These are phyloP conservation scores for Aplidium turbinatum DNA, from an alignment of 23 tunicate species.

Conservation along the genomic window DNA sequence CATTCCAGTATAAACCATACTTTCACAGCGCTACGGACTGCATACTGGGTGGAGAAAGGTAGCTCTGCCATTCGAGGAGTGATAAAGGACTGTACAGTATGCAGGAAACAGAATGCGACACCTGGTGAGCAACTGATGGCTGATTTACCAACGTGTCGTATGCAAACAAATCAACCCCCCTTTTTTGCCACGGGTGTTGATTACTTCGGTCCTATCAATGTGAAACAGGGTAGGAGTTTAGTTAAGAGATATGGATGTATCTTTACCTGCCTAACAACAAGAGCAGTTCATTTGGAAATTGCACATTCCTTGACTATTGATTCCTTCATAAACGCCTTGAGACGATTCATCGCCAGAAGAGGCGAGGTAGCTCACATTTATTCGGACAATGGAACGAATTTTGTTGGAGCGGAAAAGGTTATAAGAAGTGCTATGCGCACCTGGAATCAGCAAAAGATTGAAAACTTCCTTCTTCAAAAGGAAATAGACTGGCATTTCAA, in stretches of 20 bases:
- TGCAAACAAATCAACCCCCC: background rate
- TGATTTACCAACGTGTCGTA: background rate
- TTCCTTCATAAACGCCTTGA: background rate
- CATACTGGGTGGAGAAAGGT: background rate
- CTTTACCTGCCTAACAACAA: slow-evolving; percentile 1
- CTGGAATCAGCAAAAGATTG: background rate
- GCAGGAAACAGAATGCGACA: background rate
- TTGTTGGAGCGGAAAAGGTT: slow-evolving; percentile 3
- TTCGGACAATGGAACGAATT: background rate
- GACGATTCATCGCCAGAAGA: background rate
- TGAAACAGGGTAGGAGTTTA: background rate
- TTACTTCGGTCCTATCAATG: background rate
- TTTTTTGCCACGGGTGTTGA: slow-evolving; percentile 1
- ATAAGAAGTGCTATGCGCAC: background rate
- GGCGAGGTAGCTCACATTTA: background rate
- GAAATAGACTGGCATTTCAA: slow-evolving; percentile 6
- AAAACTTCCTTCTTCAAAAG: background rate
- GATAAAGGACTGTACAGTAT: background rate
- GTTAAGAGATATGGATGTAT: background rate
- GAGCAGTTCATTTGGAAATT: slow-evolving; percentile 5
- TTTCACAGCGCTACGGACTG: background rate
- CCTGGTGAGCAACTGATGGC: slow-evolving; percentile 16
- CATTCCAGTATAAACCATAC: background rate
- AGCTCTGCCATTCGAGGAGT: background rate
- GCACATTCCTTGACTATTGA: background rate